Conservation (phyloP, 1,140 invertebrate genomes). For the Aricia agestis region DNA sequence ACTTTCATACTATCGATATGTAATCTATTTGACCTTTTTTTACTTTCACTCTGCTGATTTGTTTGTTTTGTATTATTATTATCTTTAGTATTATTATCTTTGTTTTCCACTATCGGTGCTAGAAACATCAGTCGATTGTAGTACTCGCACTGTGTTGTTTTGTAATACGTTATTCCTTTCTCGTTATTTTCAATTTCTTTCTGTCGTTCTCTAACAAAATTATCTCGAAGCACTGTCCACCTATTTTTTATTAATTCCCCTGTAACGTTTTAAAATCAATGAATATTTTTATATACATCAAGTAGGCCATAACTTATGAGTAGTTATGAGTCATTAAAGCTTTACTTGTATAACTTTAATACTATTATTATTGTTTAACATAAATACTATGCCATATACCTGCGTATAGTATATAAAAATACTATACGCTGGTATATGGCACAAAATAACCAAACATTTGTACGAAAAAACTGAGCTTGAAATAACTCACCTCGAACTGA, state of each 20-base stretch:
- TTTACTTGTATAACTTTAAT: too few relatives aligned
- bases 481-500: background rate
- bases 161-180: background rate
- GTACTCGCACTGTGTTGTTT: constrained; percentile 12
- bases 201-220: background rate
- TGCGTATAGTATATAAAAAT: too few relatives aligned
- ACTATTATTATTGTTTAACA: too few relatives aligned
- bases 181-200: background rate
- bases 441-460: too few relatives aligned
- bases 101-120: background rate
- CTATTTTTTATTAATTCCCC: constrained; percentile 6
- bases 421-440: too few relatives aligned
- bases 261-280: background rate
- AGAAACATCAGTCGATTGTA: constrained; percentile 18
- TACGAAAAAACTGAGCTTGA: background rate
- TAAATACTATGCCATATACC: too few relatives aligned
- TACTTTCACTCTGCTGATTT: too few relatives aligned
- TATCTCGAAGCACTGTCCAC: background rate
- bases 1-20: too few relatives aligned
- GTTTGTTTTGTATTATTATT: background rate
- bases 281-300: too few relatives aligned
- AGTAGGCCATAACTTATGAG: too few relatives aligned
- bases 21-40: too few relatives aligned
- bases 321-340: too few relatives aligned
- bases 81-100: background rate